Evolutionary conservation across 1,140 invertebrate species (phyloP).

Genomic region (Melitaea cinxia): DNA sequence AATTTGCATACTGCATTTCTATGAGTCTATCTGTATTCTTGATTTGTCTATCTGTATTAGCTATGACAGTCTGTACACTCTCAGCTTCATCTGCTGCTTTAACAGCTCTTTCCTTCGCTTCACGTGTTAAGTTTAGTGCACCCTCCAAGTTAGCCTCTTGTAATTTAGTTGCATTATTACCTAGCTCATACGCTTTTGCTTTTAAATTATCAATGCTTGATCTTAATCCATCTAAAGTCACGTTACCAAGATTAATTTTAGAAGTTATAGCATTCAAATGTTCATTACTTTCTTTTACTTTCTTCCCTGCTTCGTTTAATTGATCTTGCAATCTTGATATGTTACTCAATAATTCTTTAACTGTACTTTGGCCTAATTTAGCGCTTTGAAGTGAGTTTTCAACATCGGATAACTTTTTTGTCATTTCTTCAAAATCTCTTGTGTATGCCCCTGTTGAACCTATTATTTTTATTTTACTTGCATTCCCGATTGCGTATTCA

Average conservation of each 20-base stretch:
- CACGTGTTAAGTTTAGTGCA: constrained; percentile 93
- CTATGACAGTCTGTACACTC: constrained; percentile 83
- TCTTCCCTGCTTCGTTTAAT: constrained; percentile 70
- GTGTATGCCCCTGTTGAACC: constrained; percentile 97
- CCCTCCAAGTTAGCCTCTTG: constrained; percentile 98
- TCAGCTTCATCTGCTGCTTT: constrained; percentile 86
- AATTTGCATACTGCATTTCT: constrained; percentile 85
- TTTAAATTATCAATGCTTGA: constrained; percentile 88
- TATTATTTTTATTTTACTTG: constrained; percentile 95
- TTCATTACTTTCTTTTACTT: constrained; percentile 81
- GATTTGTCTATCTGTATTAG: constrained; percentile 91
- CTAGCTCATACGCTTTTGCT: constrained; percentile 87
- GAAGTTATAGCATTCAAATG: constrained; percentile 89
- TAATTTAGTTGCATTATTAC: constrained; percentile 93
- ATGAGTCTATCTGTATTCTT: constrained; percentile 91
- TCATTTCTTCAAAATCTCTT: constrained; percentile 95
- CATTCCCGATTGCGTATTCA: constrained; percentile 88
- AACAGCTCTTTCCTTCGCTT: constrained; percentile 88
- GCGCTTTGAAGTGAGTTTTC: constrained; percentile 89
- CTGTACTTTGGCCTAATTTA: constrained; percentile 87
- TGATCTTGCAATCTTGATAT: constrained; percentile 77
- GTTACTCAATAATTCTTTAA: constrained; percentile 83
- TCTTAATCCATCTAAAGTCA: constrained; percentile 89
- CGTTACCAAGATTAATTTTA: constrained; percentile 89
- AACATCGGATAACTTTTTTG: constrained; percentile 91